These are phyloP conservation scores for Lithophane socia DNA, from an alignment of 2,888 invertebrate species.

Conservation along the genomic window DNA sequence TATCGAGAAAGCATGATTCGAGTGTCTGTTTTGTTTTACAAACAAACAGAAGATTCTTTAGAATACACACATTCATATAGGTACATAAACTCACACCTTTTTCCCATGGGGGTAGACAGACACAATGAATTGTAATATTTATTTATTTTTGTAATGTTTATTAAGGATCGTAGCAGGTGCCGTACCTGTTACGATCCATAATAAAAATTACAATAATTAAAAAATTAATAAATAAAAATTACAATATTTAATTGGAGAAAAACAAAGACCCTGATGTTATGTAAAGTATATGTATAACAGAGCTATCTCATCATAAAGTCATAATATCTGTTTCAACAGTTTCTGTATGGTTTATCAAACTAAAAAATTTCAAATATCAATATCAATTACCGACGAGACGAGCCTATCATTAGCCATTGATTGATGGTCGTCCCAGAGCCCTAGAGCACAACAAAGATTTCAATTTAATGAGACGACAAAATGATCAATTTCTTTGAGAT, in stretches of 20 bases:
- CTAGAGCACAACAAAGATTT: slow-evolving; percentile 8
- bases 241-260: background rate
- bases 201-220: background rate
- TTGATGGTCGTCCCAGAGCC: background rate
- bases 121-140: background rate
- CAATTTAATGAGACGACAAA: slow-evolving; percentile 15
- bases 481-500: slow-evolving; percentile 6
- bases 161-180: too few relatives aligned
- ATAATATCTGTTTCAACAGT: background rate
- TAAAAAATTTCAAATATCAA: background rate
- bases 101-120: background rate
- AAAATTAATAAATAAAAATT: too few relatives aligned
- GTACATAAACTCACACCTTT: background rate
- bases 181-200: background rate
- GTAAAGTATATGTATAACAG: background rate
- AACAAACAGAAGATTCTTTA: background rate
- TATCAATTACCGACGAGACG: slow-evolving; percentile 13
- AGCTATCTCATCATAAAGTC: background rate
- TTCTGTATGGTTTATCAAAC: background rate
- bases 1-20: background rate
- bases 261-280: background rate
- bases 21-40: background rate
- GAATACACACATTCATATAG: background rate
- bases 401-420: slow-evolving; percentile 18
- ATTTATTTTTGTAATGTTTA: too few relatives aligned